These are phyloP conservation scores for Leistus spinibarbis DNA, from an alignment of 2,888 invertebrate species.

Conservation along the genomic window DNA sequence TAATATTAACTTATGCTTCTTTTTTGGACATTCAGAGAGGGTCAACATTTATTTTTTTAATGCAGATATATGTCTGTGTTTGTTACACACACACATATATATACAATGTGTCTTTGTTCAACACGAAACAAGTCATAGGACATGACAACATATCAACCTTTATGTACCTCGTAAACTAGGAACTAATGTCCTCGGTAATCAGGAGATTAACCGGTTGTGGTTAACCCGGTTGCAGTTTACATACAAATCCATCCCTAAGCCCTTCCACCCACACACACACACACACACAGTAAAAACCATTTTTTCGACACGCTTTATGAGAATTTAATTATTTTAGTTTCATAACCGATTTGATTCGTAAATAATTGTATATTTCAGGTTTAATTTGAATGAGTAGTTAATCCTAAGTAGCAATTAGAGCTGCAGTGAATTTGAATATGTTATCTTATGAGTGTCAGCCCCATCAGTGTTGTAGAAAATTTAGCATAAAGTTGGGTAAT, in stretches of 20 bases:
- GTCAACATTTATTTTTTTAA: too few relatives aligned
- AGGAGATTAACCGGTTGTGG: neutral
- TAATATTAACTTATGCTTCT: too few relatives aligned
- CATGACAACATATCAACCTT: neutral
- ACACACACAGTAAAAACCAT: neutral
- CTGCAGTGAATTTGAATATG: too few relatives aligned
- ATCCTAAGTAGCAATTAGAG: too few relatives aligned
- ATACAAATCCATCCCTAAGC: too few relatives aligned
- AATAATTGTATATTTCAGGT: too few relatives aligned
- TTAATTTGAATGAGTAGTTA: too few relatives aligned
- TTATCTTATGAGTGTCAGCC: too few relatives aligned
- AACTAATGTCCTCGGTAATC: neutral
- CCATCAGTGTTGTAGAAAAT: neutral
- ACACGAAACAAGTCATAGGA: too few relatives aligned
- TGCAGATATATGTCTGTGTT: neutral
- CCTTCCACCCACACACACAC: neutral
- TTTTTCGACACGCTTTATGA: neutral
- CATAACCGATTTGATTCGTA: too few relatives aligned
- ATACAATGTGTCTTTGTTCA: neutral
- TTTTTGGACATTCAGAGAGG: too few relatives aligned
- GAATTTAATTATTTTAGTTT: too few relatives aligned
- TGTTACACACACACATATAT: neutral
- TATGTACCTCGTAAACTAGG: neutral
- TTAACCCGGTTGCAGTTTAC: neutral
- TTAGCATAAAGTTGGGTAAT: conserved; percentile 34